A percentile compares a stretch with the other conserved stretches of the same genome.
Conservation (phyloP, 2,797 vertebrate species). For the Acropternis orthonyx region DNA sequence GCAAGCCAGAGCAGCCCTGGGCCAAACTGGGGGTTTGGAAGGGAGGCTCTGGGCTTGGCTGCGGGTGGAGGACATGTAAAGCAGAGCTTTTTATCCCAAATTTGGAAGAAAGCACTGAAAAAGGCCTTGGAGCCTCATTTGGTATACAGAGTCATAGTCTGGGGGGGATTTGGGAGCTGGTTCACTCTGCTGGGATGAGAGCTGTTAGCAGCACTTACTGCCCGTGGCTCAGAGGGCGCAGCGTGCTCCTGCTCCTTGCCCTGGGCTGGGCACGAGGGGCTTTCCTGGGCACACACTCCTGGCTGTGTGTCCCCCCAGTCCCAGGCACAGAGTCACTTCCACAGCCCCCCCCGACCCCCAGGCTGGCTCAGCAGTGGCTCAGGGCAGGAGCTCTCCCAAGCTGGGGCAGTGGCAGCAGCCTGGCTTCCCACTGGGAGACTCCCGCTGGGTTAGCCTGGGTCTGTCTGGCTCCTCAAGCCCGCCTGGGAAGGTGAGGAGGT, state of each 20-base stretch:
- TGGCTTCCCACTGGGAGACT: not conserved
- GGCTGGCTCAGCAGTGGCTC: not conserved
- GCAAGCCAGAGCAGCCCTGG: not conserved
- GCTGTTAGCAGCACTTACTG: not conserved
- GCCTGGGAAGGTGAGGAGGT: not conserved
- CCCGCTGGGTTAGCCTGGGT: not conserved
- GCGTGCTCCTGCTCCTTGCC: accelerated
- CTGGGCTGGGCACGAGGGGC: accelerated
- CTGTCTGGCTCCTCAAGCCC: not conserved
- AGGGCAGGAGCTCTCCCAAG: not conserved
- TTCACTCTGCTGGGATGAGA: not conserved
- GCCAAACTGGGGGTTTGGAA: not conserved
- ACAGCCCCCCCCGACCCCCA: not conserved
- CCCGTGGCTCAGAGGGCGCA: accelerated
- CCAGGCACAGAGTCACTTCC: accelerated
- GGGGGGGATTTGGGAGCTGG: not conserved
- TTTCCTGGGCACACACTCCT: not conserved
- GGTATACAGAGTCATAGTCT: accelerated
- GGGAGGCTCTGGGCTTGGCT: not conserved
- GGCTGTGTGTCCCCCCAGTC: not conserved
- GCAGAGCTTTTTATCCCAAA: not conserved
- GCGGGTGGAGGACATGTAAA: not conserved
- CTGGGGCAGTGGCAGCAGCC: not conserved
- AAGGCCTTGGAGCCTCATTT: not conserved
- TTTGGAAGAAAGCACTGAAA: not conserved